Evolutionary conservation across 2,113 vertebrate genomes (phyloP).

Genomic region (Gnathochromis pfefferi): DNA sequence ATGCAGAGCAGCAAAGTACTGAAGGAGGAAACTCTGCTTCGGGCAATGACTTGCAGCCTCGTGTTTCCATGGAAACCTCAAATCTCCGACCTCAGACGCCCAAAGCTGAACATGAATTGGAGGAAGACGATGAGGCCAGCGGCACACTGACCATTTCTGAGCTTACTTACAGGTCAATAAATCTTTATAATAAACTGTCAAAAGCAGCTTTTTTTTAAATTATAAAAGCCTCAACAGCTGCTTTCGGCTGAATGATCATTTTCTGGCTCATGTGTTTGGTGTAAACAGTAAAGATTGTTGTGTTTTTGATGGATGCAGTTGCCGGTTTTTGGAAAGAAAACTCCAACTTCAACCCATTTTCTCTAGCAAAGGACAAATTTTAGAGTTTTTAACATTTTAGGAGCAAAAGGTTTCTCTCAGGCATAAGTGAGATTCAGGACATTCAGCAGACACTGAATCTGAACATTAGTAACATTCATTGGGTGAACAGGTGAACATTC

Average conservation of each 20-base stretch:
- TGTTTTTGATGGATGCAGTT: background rate
- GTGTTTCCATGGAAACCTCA: conserved; percentile 50
- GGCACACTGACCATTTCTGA: conserved; percentile 88
- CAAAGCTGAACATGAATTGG: conserved; percentile 41
- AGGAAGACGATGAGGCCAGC: conserved; percentile 66
- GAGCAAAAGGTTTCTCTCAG: background rate
- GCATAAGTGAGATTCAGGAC: background rate
- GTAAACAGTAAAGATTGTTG: background rate
- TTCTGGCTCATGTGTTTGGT: background rate
- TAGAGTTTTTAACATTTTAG: background rate
- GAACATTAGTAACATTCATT: background rate
- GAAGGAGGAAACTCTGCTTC: conserved; percentile 1
- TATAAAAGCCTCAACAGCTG: background rate
- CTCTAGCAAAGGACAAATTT: background rate
- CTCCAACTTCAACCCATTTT: background rate
- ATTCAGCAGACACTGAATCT: background rate
- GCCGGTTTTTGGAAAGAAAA: background rate
- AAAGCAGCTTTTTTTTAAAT: background rate
- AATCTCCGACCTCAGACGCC: conserved; percentile 35
- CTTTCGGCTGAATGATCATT: background rate
- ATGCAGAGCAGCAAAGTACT: conserved; percentile 30
- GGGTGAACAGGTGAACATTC: background rate
- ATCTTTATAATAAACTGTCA: background rate
- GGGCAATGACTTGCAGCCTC: conserved; percentile 20
- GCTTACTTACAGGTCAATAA: conserved; percentile 73